phyloP scores from a whole-genome alignment of 1,140 invertebrate species.

The Rhopalosiphum maidis region DNA sequence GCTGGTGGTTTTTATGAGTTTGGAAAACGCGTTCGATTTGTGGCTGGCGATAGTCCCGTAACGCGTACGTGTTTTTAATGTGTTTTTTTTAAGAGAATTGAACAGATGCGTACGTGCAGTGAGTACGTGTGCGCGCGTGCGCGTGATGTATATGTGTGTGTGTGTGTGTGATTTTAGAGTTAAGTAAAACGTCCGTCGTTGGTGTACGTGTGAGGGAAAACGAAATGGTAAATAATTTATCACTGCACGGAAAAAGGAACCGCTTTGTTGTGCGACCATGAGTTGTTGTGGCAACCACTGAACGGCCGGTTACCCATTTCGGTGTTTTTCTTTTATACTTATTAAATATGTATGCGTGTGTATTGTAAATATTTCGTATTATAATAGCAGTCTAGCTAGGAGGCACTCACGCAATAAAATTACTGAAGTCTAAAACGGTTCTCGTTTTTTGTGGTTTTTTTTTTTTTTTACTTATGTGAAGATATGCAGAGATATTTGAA shows the following conservation, averaged over 20 bases:
- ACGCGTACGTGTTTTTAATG: not conserved
- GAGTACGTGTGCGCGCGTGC: not conserved
- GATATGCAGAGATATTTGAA: not conserved
- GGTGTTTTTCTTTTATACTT: slow-evolving; percentile 8
- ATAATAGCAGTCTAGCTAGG: not conserved
- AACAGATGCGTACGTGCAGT: not conserved
- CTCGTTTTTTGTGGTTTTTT: not conserved
- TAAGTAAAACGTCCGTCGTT: slow-evolving; percentile 30
- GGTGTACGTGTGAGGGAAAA: not conserved
- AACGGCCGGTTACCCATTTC: not conserved
- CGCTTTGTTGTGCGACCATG: slow-evolving; percentile 36
- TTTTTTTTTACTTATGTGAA: not conserved
- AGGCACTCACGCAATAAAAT: not conserved
- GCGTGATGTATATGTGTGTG: not conserved
- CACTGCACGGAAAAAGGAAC: not conserved
- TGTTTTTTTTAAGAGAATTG: slow-evolving; percentile 6
- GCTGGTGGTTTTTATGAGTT: slow-evolving; percentile 26
- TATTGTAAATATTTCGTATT: not conserved
- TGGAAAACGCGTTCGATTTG: slow-evolving; percentile 20
- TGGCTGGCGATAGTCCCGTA: not conserved
- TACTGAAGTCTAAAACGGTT: not conserved
- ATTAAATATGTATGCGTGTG: not conserved
- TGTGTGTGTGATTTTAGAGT: not conserved
- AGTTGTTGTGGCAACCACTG: slow-evolving; percentile 47
- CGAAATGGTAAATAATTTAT: slow-evolving; percentile 53